Evolutionary conservation across 92 coral and sea anemone genomes (phyloP).

Genomic region (Zoanthus gigantus): DNA sequence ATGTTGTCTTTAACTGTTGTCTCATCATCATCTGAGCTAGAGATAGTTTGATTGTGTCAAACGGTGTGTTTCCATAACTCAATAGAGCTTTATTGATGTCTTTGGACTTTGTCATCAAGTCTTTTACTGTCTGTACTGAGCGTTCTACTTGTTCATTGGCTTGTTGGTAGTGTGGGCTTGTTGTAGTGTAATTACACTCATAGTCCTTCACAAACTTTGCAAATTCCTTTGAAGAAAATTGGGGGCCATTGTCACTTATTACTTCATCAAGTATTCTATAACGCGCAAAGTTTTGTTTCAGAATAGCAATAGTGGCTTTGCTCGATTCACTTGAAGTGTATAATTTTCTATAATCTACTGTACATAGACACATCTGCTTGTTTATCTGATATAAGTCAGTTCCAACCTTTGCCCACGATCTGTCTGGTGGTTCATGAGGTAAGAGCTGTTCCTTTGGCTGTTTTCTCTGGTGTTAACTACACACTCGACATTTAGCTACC

Average conservation of each 20-base stretch:
- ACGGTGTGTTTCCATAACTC: slow-evolving; percentile 45
- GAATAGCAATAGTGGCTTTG: not conserved
- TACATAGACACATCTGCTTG: not conserved
- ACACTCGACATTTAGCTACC: no score
- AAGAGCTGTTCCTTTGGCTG: not conserved
- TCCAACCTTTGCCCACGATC: no score
- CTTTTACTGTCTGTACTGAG: slow-evolving; percentile 37
- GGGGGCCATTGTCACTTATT: not conserved
- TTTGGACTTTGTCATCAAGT: slow-evolving; percentile 43
- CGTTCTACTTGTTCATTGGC: slow-evolving; percentile 37
- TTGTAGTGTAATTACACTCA: slow-evolving; percentile 6
- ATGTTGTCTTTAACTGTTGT: slow-evolving; percentile 13
- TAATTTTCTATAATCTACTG: not conserved
- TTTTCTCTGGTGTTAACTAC: not conserved
- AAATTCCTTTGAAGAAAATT: slow-evolving; percentile 3
- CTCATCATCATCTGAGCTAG: slow-evolving; percentile 52
- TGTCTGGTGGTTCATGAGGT: no score
- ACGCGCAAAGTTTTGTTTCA: not conserved
- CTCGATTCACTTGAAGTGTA: slow-evolving; percentile 7
- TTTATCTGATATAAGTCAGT: no score
- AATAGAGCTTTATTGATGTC: slow-evolving; percentile 36
- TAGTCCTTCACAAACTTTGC: slow-evolving; percentile 1
- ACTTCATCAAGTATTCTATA: not conserved
- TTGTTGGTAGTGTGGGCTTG: slow-evolving; percentile 1
- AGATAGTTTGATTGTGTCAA: slow-evolving; percentile 30